Conservation (phyloP, 2,113 vertebrate species). For the Rhea americana region DNA sequence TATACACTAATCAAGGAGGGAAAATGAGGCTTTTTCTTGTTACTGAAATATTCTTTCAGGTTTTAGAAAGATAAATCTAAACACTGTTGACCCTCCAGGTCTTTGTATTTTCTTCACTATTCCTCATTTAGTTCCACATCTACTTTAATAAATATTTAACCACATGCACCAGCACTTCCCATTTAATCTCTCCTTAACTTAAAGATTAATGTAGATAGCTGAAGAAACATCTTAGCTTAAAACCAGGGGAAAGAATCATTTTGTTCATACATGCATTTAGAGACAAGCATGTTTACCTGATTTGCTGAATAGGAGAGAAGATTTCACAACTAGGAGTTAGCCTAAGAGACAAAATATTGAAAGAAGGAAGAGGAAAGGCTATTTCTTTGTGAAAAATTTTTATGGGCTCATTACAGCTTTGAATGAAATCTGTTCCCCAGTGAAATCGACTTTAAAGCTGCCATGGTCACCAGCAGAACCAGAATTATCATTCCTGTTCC, state of each 20-base stretch:
- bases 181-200: slow-evolving; percentile 49
- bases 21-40: not conserved
- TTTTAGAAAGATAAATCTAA: slow-evolving; percentile 43
- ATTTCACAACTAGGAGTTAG: not conserved
- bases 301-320: slow-evolving; percentile 28
- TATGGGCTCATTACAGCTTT: not conserved
- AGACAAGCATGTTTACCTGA: slow-evolving; percentile 7
- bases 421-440: not conserved
- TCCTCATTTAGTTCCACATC: slow-evolving; percentile 64
- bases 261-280: slow-evolving; percentile 25
- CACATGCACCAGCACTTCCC: slow-evolving; percentile 11
- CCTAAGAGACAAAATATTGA: not conserved
- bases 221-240: slow-evolving; percentile 17
- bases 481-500: not conserved
- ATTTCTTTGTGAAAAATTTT: not conserved
- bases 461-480: not conserved
- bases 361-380: not conserved
- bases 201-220: slow-evolving; percentile 55
- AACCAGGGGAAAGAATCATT: not conserved
- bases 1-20: not conserved
- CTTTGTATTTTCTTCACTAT: slow-evolving; percentile 68
- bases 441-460: not conserved
- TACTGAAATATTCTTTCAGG: not conserved
- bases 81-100: slow-evolving; percentile 5
- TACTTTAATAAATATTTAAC: slow-evolving; percentile 69